A percentile compares a stretch with the other conserved stretches of the same genome.
These are phyloP conservation scores for Melanotus villosus DNA, from an alignment of 2,888 invertebrate species.

Conservation along the genomic window DNA sequence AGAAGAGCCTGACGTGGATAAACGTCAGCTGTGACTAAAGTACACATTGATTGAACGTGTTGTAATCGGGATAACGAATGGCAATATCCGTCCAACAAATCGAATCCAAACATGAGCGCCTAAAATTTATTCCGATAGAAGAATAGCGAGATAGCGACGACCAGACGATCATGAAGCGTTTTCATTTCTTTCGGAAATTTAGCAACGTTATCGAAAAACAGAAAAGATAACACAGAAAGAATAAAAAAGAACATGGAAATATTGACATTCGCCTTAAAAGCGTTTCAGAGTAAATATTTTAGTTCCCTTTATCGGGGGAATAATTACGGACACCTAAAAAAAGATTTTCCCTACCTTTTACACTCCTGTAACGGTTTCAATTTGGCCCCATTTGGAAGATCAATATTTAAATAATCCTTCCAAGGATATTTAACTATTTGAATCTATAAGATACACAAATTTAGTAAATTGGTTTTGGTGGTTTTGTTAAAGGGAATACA, in stretches of 20 bases:
- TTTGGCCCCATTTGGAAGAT: too few relatives aligned
- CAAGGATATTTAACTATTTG: too few relatives aligned
- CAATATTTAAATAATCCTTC: too few relatives aligned
- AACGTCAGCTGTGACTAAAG: constrained; percentile 44
- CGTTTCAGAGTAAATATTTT: too few relatives aligned
- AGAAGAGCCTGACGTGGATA: constrained; percentile 38
- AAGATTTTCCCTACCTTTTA: too few relatives aligned
- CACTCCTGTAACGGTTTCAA: too few relatives aligned
- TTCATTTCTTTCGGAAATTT: constrained; percentile 25
- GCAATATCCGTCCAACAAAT: constrained; percentile 64
- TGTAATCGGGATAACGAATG: constrained; percentile 64
- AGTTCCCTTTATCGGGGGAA: too few relatives aligned
- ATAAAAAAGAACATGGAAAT: not conserved
- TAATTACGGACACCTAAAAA: too few relatives aligned
- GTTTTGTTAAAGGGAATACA: too few relatives aligned
- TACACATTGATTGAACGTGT: constrained; percentile 58
- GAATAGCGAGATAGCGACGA: constrained; percentile 24
- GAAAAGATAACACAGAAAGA: not conserved
- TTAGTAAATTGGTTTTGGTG: too few relatives aligned
- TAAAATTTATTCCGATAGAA: constrained; percentile 38
- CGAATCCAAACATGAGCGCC: constrained; percentile 58
- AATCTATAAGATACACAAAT: too few relatives aligned
- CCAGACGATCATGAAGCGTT: constrained; percentile 14
- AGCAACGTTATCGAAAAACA: constrained; percentile 5
- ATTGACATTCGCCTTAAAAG: not conserved